Base-by-base conservation (phyloP, 2,888 invertebrate genomes). In the Acronicta psi region DNA sequence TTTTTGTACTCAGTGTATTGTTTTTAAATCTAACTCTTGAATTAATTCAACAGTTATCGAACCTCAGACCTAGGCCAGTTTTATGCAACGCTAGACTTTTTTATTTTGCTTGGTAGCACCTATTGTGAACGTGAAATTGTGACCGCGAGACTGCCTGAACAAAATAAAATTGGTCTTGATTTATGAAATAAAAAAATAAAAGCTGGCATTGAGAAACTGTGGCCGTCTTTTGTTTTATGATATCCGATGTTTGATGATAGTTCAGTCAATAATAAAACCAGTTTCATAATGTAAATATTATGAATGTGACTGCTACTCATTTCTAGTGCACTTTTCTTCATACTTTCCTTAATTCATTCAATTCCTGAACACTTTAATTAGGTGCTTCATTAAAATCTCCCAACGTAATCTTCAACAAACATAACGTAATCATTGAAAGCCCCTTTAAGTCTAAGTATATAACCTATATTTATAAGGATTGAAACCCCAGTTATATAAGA, bases 401-500 rank as follows among this genome's bases (percentile, higher is more conserved):
- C 6, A 2, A 34, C n/a, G n/a, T 6, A 34, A 3, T n/a, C 34
- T 34, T 34, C 5, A 34, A 4, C n/a, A n/a, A n/a, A 34, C 34
- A 6, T n/a, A 7, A 34, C 0, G 6, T 31, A 31, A 31, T 13
- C 13, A 13, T 31, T 31, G 3, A 6, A 2, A 34, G 6, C n/a
- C 34, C n/a, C 6, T n/a, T n/a, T n/a, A 34, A 34, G n/a, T n/a
- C n/a, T 34, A 7, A 2, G 34, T n/a, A 34, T 6, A 0, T n/a
- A 34, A 44, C 38, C 29, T 18, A 31, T 36, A 18, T 41, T 14
- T 20, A 42, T 14, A 31, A 45, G 23, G 43, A 62, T 56, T 62
- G 41, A 38, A 62, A 51, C 65, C 56, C 20, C 18, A 49, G 44
- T 74, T 71, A 74, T 25, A 57, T 71, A 71, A 74, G 31, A 7